Evolutionary conservation across 92 coral and sea anemone genomes (phyloP).

Genomic region (Palythoa caribaeorum): DNA sequence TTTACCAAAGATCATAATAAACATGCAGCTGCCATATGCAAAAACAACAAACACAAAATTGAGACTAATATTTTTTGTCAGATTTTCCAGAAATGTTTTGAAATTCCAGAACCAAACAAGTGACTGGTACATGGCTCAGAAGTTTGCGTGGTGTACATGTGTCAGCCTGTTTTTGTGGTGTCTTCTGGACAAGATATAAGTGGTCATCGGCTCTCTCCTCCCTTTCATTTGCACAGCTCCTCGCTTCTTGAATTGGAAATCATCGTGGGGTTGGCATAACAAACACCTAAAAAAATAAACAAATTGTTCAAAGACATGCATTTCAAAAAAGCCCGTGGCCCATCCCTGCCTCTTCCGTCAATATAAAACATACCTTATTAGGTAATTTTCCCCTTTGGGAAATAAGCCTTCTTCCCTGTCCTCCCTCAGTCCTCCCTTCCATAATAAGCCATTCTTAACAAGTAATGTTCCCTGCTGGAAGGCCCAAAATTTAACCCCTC

Average conservation of each 20-base stretch:
- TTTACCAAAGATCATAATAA: too few relatives aligned
- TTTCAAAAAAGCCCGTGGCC: neutral
- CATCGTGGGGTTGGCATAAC: conserved; percentile 84
- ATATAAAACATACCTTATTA: too few relatives aligned
- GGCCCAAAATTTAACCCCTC: too few relatives aligned
- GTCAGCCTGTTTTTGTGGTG: conserved; percentile 44
- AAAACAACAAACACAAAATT: too few relatives aligned
- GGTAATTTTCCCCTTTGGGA: too few relatives aligned
- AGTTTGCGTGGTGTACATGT: conserved; percentile 9
- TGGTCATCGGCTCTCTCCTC: conserved; percentile 92
- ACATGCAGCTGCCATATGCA: too few relatives aligned
- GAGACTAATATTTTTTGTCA: too few relatives aligned
- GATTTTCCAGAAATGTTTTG: too few relatives aligned
- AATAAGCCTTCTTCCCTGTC: too few relatives aligned
- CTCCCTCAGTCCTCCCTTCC: too few relatives aligned
- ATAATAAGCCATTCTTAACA: too few relatives aligned
- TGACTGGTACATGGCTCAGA: neutral
- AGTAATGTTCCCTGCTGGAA: too few relatives aligned
- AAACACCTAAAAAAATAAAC: conserved; percentile 71
- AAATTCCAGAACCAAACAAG: neutral
- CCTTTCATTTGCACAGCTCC: conserved; percentile 99
- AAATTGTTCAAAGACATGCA: neutral
- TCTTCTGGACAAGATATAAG: conserved; percentile 70
- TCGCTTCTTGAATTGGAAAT: conserved; percentile 88
- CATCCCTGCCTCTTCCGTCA: neutral